Base-by-base conservation (phyloP, 2,797 vertebrate species). In the Liasis olivaceus region DNA sequence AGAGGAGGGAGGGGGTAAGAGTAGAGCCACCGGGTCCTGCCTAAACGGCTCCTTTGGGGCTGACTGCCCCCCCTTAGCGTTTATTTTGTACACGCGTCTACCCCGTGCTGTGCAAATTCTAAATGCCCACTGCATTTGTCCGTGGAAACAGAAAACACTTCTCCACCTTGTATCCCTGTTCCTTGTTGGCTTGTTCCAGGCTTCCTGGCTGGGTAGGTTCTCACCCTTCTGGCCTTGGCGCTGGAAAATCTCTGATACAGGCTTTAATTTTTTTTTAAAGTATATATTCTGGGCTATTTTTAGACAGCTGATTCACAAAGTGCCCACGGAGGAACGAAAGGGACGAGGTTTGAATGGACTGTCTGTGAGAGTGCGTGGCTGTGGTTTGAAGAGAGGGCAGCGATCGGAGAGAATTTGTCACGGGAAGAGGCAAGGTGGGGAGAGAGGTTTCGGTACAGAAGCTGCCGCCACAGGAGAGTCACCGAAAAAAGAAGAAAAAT, bases 251-350 rank as follows among this genome's bases (percentile, higher is more conserved):
- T 92, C 77, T 51, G 5, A 58, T 51, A 28, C 84, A 47, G 15
- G 36, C 54, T 87, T 47, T 26, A 6, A 51, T 87, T 72, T 36
- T 0, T 51, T 81, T 88, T 89, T 59, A 22, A 51, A 1, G 15
- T 28, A 90, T 60, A 66, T 72, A 54, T 72, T 56, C 62, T 90
- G 42, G 91, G 89, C 86, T 96, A 91, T 95, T 93, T 96, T 97
- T 95, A 93, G 36, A 63, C 90, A 42, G 90, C 85, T 95, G 88
- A 90, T 93, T 93, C 91, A 51, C 90, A 93, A 89, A 85, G 0
- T 1, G 4, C 85, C 17, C n/a, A 14, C 1, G 42, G 69, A 1
- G 14, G 56, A 51, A 72, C 26, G 93, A 91, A 13, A 0, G 0
- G 56, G 92, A 63, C 5, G 0, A 0, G 62, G 47, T 85, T 85